Evolutionary conservation across 2,113 vertebrate genomes (phyloP).

Genomic region (Acanthochromis polyacanthus): DNA sequence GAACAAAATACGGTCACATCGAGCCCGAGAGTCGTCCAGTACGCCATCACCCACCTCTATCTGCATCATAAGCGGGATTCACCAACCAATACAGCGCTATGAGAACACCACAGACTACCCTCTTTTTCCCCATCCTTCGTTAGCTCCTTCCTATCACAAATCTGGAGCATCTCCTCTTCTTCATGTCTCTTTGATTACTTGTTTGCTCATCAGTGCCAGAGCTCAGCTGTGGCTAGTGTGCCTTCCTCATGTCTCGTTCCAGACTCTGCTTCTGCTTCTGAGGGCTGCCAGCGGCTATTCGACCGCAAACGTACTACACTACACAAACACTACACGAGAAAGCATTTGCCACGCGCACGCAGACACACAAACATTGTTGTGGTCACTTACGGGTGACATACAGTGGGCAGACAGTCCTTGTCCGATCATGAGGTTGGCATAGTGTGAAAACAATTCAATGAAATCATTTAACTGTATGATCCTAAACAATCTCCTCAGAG

Average conservation of each 20-base stretch:
- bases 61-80: background rate
- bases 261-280: slow-evolving; percentile 29
- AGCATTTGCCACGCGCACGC: slow-evolving; percentile 10
- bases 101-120: slow-evolving; percentile 29
- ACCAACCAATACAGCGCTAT: background rate
- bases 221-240: slow-evolving; percentile 71
- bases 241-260: slow-evolving; percentile 36
- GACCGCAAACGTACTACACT: slow-evolving; percentile 41
- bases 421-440: background rate
- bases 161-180: slow-evolving; percentile 45
- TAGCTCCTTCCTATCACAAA: slow-evolving; percentile 51
- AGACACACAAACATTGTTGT: slow-evolving; percentile 14
- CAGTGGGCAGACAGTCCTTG: background rate
- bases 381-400: slow-evolving; percentile 11
- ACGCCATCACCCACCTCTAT: slow-evolving; percentile 24
- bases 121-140: slow-evolving; percentile 26
- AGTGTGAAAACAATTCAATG: background rate
- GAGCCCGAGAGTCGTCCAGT: slow-evolving; percentile 32
- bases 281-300: slow-evolving; percentile 53
- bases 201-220: slow-evolving; percentile 68
- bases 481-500: background rate
- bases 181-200: slow-evolving; percentile 72
- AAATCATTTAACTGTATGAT: background rate
- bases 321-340: slow-evolving; percentile 18
- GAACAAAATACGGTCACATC: slow-evolving; percentile 2